phyloP scores from a whole-genome alignment of 2,888 invertebrate genomes.

The Caradrina clavipalpis region DNA sequence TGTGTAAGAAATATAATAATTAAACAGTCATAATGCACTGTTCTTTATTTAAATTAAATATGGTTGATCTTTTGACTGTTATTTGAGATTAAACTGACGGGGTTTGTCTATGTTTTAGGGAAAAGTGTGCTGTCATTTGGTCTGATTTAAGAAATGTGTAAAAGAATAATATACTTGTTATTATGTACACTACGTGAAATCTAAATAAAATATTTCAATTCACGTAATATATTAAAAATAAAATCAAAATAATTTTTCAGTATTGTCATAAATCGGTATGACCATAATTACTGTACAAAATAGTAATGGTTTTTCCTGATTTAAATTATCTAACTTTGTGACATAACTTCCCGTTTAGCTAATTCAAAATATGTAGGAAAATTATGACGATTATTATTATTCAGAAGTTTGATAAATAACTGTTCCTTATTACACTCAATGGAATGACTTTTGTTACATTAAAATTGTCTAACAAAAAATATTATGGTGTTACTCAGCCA shows the following conservation, averaged over 20 bases:
- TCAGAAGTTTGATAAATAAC: slow-evolving; percentile 9
- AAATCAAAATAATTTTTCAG: neutral
- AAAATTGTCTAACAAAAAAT: no score
- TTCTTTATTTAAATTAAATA: neutral
- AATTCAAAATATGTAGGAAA: slow-evolving; percentile 14
- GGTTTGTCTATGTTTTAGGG: neutral
- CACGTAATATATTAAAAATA: neutral
- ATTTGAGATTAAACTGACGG: neutral
- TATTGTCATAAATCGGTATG: neutral
- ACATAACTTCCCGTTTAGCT: neutral
- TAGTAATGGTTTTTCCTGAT: slow-evolving; percentile 41
- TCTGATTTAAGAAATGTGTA: no score
- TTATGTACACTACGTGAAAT: no score
- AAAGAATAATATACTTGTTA: no score
- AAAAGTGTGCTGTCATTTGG: neutral
- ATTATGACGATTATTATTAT: neutral
- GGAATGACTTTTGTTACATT: slow-evolving; percentile 7
- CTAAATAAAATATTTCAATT: neutral
- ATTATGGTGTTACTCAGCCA: no score
- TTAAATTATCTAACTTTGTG: neutral
- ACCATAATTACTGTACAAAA: neutral
- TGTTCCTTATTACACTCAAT: slow-evolving; percentile 15
- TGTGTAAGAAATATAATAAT: neutral
- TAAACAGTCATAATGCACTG: neutral
- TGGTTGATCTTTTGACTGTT: neutral